Base-by-base conservation (phyloP, 1,140 invertebrate species). In the Nylanderia fulva region DNA sequence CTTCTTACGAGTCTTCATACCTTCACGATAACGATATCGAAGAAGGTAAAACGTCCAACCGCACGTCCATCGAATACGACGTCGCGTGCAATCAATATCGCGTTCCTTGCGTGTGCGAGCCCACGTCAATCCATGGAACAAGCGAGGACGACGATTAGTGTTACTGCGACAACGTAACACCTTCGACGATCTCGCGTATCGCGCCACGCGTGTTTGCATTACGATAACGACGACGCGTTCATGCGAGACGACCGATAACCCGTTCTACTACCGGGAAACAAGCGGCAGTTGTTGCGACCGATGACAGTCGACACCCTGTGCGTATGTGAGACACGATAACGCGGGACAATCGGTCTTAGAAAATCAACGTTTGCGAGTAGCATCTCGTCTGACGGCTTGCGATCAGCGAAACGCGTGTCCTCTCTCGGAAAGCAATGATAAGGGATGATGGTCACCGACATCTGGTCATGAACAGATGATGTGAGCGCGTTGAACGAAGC, bases 251-350 rank as follows among this genome's bases (percentile, higher is more conserved):
- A 21, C 61, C 76, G 88, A 90, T 89, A 89, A 86, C 74, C 69
- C 79, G 71, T 86, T 71, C 39, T 29, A 58, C 69, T 90, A 90
- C 87, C 87, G 69, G 63, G 88, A 90, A 48, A 90, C 69, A 89
- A 89, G 68, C 87, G 77, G 74, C 84, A 79, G 88, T 86, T 77
- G 80, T 60, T 60, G 87, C 60, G 52, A 52, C 60, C 84, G 76
- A 56, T 56, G 86, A 85, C 72, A 83, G 84, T 68, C 84, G 88
- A 89, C 88, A 85, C 85, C 21, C 13, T 45, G 45, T 9, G 36
- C 45, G 15, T 48, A 18, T 54, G 29, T 54, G 27, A 58, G 66
- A 64, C 69, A 68, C 80, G 88, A 89, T 89, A 89, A 88, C 54
- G 54, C 63, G 85, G 58, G 54, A 88, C 74, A 87, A 85, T 71